These are phyloP conservation scores for Chelon labrosus DNA, from an alignment of 2,797 vertebrate species.

Conservation along the genomic window DNA sequence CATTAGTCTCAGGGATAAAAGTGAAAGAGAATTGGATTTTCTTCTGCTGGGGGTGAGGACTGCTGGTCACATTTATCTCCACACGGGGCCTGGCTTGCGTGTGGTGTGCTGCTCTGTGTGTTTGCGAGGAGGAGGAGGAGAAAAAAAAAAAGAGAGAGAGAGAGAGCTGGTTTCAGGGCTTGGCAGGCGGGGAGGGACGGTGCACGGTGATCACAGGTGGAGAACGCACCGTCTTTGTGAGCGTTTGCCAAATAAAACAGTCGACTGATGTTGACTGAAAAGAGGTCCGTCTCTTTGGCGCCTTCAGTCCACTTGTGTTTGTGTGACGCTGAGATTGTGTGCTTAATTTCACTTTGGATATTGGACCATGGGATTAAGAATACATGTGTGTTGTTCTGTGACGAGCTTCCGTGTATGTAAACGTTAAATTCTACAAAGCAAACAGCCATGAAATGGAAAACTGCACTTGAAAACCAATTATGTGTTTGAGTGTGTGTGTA, in stretches of 20 bases:
- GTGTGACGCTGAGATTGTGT: neutral
- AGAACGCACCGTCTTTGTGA: neutral
- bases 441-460: constrained; percentile 55
- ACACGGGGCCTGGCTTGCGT: constrained; percentile 61
- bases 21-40: constrained; percentile 86
- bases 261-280: constrained; percentile 5
- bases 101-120: constrained; percentile 28
- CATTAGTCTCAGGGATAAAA: constrained; percentile 88
- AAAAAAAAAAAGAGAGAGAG: neutral
- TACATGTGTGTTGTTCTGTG: constrained; percentile 17
- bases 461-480: constrained; percentile 38
- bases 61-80: constrained; percentile 82
- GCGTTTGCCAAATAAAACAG: constrained; percentile 23
- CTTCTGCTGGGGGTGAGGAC: constrained; percentile 82
- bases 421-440: constrained; percentile 41
- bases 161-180: constrained; percentile 53
- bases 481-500: constrained; percentile 6
- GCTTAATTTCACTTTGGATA: constrained; percentile 9
- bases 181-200: constrained; percentile 34
- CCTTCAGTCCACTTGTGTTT: too few relatives aligned
- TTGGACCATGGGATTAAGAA: neutral
- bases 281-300: constrained; percentile 15
- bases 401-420: constrained; percentile 9
- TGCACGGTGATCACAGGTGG: constrained; percentile 26
- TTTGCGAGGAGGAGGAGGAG: constrained; percentile 6